These are phyloP conservation scores for Euplexia lucipara DNA, from an alignment of 2,888 invertebrate genomes.

Conservation along the genomic window DNA sequence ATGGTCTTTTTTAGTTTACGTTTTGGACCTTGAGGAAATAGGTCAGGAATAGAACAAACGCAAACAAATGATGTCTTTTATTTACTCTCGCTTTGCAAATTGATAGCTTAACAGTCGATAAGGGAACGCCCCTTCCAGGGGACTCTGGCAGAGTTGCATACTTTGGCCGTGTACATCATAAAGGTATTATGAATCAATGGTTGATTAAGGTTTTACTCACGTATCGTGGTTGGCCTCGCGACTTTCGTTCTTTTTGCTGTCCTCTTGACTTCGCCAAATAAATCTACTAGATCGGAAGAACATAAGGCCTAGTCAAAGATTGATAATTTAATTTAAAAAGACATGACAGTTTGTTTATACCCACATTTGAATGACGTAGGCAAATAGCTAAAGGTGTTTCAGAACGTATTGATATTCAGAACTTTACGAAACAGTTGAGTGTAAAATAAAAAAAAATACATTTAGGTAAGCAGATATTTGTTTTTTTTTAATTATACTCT, in stretches of 20 bases:
- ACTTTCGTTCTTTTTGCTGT: neutral
- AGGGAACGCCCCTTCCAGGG: neutral
- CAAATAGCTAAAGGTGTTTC: no score
- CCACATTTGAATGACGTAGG: no score
- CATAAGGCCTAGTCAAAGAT: conserved; percentile 7
- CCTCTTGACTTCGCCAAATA: neutral
- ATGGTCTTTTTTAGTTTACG: neutral
- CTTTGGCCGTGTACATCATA: no score
- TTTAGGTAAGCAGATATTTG: no score
- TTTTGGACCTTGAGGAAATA: neutral
- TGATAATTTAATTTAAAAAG: neutral
- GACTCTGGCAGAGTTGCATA: neutral
- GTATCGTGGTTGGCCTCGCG: neutral
- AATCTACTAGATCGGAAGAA: neutral
- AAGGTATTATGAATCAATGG: neutral
- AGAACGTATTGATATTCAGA: no score
- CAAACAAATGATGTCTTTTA: neutral
- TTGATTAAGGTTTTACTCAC: neutral
- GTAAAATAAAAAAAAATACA: no score
- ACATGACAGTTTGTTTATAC: neutral
- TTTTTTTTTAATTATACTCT: no score
- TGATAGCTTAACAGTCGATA: neutral
- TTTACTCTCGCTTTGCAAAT: no score
- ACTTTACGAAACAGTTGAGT: no score
- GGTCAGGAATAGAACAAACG: neutral